Base-by-base conservation (phyloP, 2,113 vertebrate species). In the Aphelocoma coerulescens region DNA sequence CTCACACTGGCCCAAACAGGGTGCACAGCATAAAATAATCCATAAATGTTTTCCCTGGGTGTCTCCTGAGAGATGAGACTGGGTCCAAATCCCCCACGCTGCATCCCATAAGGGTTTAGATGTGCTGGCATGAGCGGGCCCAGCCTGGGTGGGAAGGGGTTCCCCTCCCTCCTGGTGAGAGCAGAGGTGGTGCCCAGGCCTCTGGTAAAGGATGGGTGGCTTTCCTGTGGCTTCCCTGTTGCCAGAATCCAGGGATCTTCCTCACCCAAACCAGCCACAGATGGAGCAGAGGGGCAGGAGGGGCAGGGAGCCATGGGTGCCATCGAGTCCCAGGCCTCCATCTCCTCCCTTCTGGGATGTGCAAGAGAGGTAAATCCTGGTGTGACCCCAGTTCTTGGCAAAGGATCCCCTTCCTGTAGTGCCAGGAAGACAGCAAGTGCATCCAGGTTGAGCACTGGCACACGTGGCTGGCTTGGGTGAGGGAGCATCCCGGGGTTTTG, bases 371-470 rank as follows among this genome's bases (percentile, higher is more conserved):
- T 11, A 76, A 77, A 74, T 77, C 61, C 72, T 37, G 52, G 16
- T 39, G 48, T 85, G n/a, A 90, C 24, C 43, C 3, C 2, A 13
- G 28, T 10, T 28, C 44, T 57, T 83, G 69, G 73, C 85, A 91
- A 72, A 39, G 0, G 2, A 26, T 65, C 17, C n/a, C 58, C 33
- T 3, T 1, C 39, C 48, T 4, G 0, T 4, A 55, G 67, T 48
- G 61, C 57, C 73, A 68, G 72, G 26, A 35, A 69, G 35, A 67
- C 17, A 21, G 74, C 46, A 6, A 76, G 43, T 28, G 51, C 93
- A 63, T 55, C 37, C 0, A 3, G 72, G 74, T 4, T 2, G 6
- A 77, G 63, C 7, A 0, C 80, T 84, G 95, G 77, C 55, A 54
- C 73, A 58, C 62, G 11, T 37, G 63, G 62, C 52, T 68, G 54